These are phyloP conservation scores for Pandemis heparana DNA, from an alignment of 2,888 invertebrate genomes.

Conservation along the genomic window DNA sequence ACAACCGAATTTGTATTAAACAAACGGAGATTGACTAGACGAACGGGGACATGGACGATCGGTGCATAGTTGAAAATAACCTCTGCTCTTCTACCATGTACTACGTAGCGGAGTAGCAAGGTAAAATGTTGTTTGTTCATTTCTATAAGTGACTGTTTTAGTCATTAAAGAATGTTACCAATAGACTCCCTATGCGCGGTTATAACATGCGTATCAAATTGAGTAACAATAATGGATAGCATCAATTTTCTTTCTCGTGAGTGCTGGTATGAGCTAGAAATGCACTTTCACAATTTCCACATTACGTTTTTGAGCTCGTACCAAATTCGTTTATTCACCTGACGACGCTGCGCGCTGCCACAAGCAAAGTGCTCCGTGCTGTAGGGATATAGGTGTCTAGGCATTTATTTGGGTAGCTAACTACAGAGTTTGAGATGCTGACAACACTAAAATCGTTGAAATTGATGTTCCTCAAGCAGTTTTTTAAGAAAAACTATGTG, in stretches of 20 bases:
- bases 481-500: too few relatives aligned
- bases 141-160: too few relatives aligned
- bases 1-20: too few relatives aligned
- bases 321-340: conserved; percentile 28
- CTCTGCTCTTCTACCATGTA: too few relatives aligned
- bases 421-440: neutral
- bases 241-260: conserved; percentile 1
- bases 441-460: too few relatives aligned
- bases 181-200: neutral
- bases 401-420: neutral
- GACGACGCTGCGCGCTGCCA: conserved; percentile 16
- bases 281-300: conserved; percentile 6
- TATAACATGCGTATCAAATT: neutral
- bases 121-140: too few relatives aligned
- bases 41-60: too few relatives aligned
- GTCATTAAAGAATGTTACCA: neutral
- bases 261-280: neutral
- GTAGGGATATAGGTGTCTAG: neutral
- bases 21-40: too few relatives aligned
- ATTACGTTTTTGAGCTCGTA: conserved; percentile 24
- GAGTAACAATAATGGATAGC: neutral
- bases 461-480: too few relatives aligned
- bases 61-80: too few relatives aligned
- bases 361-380: conserved; percentile 15
- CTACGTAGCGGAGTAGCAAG: too few relatives aligned